A percentile compares a stretch with the other conserved stretches of the same genome.
These are phyloP conservation scores for Otus sunia DNA, from an alignment of 2,113 vertebrate species.

Conservation along the genomic window DNA sequence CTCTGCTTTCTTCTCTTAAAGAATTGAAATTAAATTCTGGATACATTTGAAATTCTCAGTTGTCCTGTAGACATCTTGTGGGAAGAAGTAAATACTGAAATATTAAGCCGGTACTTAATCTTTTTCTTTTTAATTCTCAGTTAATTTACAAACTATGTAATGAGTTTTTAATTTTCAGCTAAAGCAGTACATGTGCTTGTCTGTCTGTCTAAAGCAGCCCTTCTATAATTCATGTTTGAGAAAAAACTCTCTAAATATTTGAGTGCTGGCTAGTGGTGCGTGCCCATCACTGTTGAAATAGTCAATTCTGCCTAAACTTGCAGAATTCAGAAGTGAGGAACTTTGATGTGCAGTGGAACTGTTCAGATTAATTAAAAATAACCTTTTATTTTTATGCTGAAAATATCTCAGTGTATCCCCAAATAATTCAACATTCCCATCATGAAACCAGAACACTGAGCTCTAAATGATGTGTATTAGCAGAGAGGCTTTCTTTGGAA, in stretches of 20 bases:
- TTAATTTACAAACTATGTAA: neutral
- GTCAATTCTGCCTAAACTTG: constrained; percentile 3
- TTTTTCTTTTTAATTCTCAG: neutral
- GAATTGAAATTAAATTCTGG: neutral
- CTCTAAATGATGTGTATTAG: neutral
- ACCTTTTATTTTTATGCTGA: neutral
- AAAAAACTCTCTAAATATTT: neutral
- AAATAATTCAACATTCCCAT: neutral
- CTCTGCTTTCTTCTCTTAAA: neutral
- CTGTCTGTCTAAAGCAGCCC: neutral
- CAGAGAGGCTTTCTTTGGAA: neutral
- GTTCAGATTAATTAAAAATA: constrained; percentile 40
- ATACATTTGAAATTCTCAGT: neutral
- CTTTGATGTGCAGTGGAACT: neutral
- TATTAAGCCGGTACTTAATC: neutral
- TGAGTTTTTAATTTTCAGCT: constrained; percentile 8
- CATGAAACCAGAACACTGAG: neutral
- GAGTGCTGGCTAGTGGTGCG: neutral
- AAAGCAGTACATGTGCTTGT: neutral
- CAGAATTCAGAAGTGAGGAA: neutral
- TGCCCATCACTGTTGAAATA: neutral
- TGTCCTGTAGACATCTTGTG: neutral
- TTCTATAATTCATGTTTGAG: neutral
- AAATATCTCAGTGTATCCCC: neutral
- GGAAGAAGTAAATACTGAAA: neutral